Evolutionary conservation across 2,888 invertebrate genomes (phyloP).

Genomic region (Rhabditoides inermis): DNA sequence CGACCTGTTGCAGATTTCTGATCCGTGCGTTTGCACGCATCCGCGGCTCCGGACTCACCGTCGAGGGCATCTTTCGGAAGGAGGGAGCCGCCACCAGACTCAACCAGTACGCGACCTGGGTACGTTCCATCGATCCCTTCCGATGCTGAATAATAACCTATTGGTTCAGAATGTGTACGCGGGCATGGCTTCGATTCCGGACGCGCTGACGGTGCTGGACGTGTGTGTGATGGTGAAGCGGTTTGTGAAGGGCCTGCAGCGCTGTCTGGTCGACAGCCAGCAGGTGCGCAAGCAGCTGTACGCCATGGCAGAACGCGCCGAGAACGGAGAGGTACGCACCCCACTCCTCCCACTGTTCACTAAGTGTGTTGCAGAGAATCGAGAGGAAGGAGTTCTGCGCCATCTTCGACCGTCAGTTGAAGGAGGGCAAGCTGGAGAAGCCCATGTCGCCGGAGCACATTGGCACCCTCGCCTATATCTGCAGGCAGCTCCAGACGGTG

Average conservation of each 20-base stretch:
- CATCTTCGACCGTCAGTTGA: no score
- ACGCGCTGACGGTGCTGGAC: conserved; percentile 29
- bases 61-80: conserved; percentile 39
- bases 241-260: conserved; percentile 29
- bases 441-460: no score
- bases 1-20: conserved; percentile 31
- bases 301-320: no score
- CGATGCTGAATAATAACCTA: not conserved
- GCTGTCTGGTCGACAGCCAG: no score
- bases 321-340: no score
- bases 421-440: no score
- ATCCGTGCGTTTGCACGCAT: conserved; percentile 35
- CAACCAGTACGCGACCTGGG: not conserved
- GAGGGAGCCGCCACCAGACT: conserved; percentile 29
- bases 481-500: no score
- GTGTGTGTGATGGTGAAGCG: conserved; percentile 37
- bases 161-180: conserved; percentile 16
- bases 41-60: conserved; percentile 15
- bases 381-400: no score
- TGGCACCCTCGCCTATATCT: no score
- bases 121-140: not conserved
- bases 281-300: no score
- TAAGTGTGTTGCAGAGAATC: no score
- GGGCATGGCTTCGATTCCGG: conserved; percentile 23
- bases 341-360: no score